A percentile compares a stretch with the other conserved stretches of the same genome.
Conservation (phyloP, 2,113 vertebrate species). For the Perccottus glenii region DNA sequence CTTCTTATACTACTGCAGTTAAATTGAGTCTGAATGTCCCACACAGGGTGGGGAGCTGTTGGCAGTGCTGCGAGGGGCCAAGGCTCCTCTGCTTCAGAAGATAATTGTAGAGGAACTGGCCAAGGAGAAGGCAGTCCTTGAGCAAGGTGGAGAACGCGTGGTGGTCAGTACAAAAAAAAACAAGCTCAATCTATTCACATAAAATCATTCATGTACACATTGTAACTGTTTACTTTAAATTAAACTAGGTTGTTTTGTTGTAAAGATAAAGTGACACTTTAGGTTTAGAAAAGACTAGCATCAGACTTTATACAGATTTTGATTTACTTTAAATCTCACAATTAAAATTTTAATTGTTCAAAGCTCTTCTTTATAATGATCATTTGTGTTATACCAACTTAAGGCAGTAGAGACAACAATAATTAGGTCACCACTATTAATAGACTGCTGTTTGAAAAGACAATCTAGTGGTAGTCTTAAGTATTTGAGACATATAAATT, state of each 20-base stretch:
- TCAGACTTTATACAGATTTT: too few species aligned
- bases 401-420: too few species aligned
- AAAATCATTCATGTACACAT: too few species aligned
- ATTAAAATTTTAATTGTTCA: too few species aligned
- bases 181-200: neutral
- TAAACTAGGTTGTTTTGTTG: too few species aligned
- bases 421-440: neutral
- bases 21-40: slow-evolving; percentile 13
- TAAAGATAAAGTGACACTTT: too few species aligned
- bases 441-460: neutral
- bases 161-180: slow-evolving; percentile 78
- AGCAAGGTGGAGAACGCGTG: slow-evolving; percentile 71
- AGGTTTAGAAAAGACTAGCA: too few species aligned
- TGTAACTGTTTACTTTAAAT: too few species aligned
- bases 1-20: neutral
- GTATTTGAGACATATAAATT: neutral
- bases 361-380: too few species aligned
- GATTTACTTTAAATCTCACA: too few species aligned
- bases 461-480: too few species aligned
- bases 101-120: slow-evolving; percentile 86
- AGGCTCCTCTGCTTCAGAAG: slow-evolving; percentile 87
- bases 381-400: too few species aligned
- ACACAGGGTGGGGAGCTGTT: slow-evolving; percentile 87
- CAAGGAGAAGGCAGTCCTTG: slow-evolving; percentile 81
- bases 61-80: slow-evolving; percentile 84